Evolutionary conservation across 2,888 invertebrate species (phyloP).

Genomic region (Hyppa rectilinea): DNA sequence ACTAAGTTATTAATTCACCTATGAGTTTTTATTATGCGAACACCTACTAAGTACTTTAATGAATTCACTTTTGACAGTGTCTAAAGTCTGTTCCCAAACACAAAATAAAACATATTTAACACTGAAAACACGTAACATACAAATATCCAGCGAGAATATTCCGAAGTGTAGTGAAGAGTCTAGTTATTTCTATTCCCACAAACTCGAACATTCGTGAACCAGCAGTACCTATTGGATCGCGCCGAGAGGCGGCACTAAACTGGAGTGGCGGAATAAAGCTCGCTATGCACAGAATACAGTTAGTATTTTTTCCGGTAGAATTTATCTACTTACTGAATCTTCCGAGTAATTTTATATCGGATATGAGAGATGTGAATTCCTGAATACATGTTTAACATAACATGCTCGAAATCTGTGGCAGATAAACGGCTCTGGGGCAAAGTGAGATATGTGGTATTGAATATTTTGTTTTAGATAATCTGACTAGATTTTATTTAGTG

Average conservation of each 20-base stretch:
- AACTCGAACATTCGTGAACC: conserved; percentile 58
- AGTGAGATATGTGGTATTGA: conserved; percentile 18
- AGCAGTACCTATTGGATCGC: conserved; percentile 52
- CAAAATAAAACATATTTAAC: conserved; percentile 1
- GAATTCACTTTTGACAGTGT: not conserved
- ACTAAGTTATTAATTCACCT: not conserved
- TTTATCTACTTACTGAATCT: conserved; percentile 56
- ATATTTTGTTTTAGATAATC: conserved; percentile 6
- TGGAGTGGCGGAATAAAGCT: conserved; percentile 62
- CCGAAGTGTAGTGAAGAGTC: conserved; percentile 56
- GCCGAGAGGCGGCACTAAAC: conserved; percentile 60
- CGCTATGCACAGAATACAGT: conserved; percentile 52
- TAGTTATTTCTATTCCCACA: conserved; percentile 55
- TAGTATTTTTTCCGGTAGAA: conserved; percentile 61
- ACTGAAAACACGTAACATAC: conserved; percentile 14
- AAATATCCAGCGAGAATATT: conserved; percentile 49
- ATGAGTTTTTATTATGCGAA: not conserved
- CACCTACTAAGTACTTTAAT: too few relatives aligned
- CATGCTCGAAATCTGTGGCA: conserved; percentile 13
- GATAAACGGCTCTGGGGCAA: conserved; percentile 11
- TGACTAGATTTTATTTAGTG: conserved; percentile 8
- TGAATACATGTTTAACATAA: conserved; percentile 40
- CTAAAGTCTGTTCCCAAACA: not conserved
- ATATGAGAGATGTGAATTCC: conserved; percentile 60
- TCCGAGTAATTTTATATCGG: conserved; percentile 48